Conservation (phyloP, 2,888 invertebrate genomes). For the Choristoneura rosaceana region DNA sequence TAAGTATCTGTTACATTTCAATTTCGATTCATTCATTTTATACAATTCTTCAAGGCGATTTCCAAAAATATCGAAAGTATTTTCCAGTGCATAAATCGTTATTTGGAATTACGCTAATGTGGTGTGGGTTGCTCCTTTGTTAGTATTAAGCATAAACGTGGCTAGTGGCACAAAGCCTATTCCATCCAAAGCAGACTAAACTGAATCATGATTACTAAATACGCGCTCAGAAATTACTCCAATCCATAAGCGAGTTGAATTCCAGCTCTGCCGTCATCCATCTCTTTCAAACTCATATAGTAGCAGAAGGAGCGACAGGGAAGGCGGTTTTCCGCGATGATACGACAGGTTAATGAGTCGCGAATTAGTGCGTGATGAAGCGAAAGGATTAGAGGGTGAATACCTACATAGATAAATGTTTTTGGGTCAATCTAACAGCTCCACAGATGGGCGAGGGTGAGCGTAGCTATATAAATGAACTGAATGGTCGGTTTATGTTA, state of each 20-base stretch:
- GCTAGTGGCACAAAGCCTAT: neutral
- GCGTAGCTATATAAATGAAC: neutral
- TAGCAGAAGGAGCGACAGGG: neutral
- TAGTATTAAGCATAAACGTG: no score
- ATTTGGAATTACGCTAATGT: no score
- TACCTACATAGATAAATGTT: neutral
- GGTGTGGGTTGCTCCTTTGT: no score
- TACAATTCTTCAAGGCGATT: no score
- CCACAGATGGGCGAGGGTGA: neutral
- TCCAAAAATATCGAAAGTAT: no score
- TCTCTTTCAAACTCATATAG: constrained; percentile 10
- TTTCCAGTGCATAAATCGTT: no score
- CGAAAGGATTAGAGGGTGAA: constrained; percentile 16
- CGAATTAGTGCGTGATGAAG: constrained; percentile 34
- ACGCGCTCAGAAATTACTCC: constrained; percentile 20
- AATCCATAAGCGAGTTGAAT: constrained; percentile 24
- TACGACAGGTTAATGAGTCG: constrained; percentile 27
- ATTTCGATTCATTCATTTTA: no score
- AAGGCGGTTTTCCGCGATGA: constrained; percentile 11
- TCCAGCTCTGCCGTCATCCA: neutral
- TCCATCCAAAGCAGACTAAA: neutral
- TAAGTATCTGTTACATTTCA: no score
- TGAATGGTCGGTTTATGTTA: no score
- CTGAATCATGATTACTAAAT: constrained; percentile 2
- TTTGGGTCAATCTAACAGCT: neutral